Evolutionary conservation across 1,140 invertebrate species (phyloP).

Genomic region (Thereuonema tuberculata): DNA sequence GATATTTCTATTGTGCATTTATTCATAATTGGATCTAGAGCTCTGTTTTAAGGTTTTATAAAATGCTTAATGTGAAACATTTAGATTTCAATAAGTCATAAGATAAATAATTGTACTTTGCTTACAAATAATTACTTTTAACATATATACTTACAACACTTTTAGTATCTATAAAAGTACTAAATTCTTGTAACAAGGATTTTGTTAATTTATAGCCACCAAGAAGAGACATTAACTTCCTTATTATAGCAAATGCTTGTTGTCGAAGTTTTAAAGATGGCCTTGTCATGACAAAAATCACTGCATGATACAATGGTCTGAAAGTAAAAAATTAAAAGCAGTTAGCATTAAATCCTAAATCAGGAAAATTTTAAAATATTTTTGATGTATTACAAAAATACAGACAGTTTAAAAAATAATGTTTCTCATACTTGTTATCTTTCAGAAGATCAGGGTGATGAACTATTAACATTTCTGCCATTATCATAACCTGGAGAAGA

Average conservation of each 20-base stretch:
- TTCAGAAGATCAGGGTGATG: constrained; percentile 38
- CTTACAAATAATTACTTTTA: too few relatives aligned
- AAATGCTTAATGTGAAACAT: too few relatives aligned
- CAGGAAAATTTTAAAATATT: not conserved
- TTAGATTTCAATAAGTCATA: too few relatives aligned
- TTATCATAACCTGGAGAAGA: constrained; percentile 32
- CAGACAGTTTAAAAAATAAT: not conserved
- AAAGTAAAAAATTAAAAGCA: constrained; percentile 16
- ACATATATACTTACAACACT: too few relatives aligned
- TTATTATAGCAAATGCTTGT: constrained; percentile 24
- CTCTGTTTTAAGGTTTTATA: too few relatives aligned
- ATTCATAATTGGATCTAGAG: too few relatives aligned
- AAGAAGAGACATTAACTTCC: constrained; percentile 30
- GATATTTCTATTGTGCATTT: too few relatives aligned
- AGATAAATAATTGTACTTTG: too few relatives aligned
- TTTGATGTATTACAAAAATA: not conserved
- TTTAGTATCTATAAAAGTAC: too few relatives aligned
- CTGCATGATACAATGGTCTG: constrained; percentile 42
- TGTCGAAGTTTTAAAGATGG: constrained; percentile 24
- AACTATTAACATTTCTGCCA: constrained; percentile 47
- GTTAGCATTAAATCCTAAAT: not conserved
- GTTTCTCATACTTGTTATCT: not conserved
- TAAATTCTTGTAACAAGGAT: constrained; percentile 44
- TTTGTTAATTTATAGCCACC: constrained; percentile 36
- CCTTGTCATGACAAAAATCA: constrained; percentile 46